Conservation (phyloP, 2,113 vertebrate genomes). For the Ptyas mucosa region DNA sequence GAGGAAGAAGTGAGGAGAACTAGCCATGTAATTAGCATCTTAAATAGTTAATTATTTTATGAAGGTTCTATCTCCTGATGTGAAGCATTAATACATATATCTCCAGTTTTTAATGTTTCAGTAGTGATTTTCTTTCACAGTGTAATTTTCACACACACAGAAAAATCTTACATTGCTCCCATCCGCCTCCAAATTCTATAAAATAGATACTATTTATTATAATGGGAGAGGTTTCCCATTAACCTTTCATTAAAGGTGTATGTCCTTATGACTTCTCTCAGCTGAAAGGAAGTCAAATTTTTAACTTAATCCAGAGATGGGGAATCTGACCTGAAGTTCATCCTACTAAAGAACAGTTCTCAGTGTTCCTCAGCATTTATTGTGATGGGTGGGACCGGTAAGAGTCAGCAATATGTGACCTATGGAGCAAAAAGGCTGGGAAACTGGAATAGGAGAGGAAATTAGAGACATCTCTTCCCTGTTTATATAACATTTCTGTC, state of each 20-base stretch:
- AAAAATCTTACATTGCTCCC: background rate
- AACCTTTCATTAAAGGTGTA: background rate
- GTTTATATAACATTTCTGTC: background rate
- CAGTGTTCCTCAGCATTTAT: background rate
- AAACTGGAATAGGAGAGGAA: background rate
- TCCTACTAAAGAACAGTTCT: background rate
- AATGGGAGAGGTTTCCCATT: background rate
- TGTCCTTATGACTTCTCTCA: background rate
- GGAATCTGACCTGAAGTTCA: background rate
- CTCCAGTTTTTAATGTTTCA: background rate
- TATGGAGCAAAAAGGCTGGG: background rate
- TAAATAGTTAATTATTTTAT: background rate
- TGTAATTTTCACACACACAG: background rate
- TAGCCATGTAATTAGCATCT: background rate
- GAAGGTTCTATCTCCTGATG: background rate
- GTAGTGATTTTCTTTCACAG: background rate
- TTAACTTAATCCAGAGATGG: background rate
- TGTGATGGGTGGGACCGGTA: background rate
- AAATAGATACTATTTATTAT: background rate
- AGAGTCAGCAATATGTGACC: background rate
- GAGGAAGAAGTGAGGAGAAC: background rate
- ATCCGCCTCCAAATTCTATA: background rate
- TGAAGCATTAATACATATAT: background rate
- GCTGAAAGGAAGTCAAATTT: background rate
- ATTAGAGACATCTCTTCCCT: background rate